Evolutionary conservation across 2,113 vertebrate species (phyloP).

Genomic region (Pelodiscus sinensis): DNA sequence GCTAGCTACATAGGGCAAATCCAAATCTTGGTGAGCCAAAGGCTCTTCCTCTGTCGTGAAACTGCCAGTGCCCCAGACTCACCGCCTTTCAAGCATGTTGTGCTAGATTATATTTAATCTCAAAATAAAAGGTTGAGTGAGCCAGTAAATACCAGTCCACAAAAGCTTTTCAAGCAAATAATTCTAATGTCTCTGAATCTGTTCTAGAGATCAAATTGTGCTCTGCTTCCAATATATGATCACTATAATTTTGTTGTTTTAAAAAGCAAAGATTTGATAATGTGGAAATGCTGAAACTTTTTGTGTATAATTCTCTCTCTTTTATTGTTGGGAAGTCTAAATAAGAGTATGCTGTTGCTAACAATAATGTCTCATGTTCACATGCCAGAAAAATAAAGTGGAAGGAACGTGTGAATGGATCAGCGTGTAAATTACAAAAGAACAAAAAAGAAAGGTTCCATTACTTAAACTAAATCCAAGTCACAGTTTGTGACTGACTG

Average conservation of each 20-base stretch:
- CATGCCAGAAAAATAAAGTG: background rate
- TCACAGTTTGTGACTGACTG: background rate
- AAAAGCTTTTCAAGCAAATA: too few species aligned
- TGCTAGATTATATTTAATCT: too few species aligned
- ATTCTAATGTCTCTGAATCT: background rate
- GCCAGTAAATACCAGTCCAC: too few species aligned
- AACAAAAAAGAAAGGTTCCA: background rate
- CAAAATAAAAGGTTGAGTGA: too few species aligned
- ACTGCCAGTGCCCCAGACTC: too few species aligned
- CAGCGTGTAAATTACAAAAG: background rate
- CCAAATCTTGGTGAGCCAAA: too few species aligned
- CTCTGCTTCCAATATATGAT: background rate
- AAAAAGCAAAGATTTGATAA: background rate
- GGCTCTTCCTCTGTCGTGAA: too few species aligned
- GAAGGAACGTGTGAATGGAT: background rate
- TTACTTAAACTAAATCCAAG: background rate
- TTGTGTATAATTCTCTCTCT: background rate
- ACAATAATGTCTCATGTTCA: accelerated
- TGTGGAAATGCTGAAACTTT: background rate
- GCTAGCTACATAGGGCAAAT: too few species aligned
- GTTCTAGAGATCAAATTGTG: background rate
- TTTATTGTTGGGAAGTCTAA: background rate
- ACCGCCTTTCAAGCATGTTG: too few species aligned
- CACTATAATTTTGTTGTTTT: background rate
- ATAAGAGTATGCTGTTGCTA: background rate